A percentile compares a stretch with the other conserved stretches of the same genome.
Conservation (phyloP, 2,797 vertebrate species). For the Anguilla megastoma region DNA sequence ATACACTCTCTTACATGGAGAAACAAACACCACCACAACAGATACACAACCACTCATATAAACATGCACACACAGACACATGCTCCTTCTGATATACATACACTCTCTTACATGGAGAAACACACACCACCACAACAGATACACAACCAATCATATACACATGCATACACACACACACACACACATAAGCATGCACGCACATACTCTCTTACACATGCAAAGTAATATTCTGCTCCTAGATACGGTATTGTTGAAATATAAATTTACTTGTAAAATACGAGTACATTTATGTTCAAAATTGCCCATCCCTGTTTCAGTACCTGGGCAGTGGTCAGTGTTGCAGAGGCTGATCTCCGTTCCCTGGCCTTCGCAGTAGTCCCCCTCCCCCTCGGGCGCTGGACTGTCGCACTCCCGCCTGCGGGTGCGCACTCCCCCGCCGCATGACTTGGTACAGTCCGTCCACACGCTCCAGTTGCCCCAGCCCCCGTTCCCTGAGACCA, state of each 20-base stretch:
- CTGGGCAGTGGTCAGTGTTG: conserved; percentile 75
- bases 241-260: background rate
- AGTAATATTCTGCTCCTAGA: background rate
- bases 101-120: background rate
- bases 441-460: conserved; percentile 82
- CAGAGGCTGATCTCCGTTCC: conserved; percentile 72
- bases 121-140: background rate
- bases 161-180: background rate
- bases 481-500: conserved; percentile 67
- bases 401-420: conserved; percentile 75
- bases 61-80: background rate
- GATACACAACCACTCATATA: background rate
- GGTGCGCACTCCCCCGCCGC: conserved; percentile 78
- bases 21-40: background rate
- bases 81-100: background rate
- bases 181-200: background rate
- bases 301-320: conserved; percentile 51
- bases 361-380: conserved; percentile 83
- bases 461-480: conserved; percentile 82
- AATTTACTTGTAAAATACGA: background rate
- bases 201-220: background rate
- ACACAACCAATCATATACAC: background rate
- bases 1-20: background rate
- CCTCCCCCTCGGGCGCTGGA: conserved; percentile 72
- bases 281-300: background rate